These are phyloP conservation scores for Nanorana parkeri DNA, from an alignment of 2,113 vertebrate genomes.

Conservation along the genomic window DNA sequence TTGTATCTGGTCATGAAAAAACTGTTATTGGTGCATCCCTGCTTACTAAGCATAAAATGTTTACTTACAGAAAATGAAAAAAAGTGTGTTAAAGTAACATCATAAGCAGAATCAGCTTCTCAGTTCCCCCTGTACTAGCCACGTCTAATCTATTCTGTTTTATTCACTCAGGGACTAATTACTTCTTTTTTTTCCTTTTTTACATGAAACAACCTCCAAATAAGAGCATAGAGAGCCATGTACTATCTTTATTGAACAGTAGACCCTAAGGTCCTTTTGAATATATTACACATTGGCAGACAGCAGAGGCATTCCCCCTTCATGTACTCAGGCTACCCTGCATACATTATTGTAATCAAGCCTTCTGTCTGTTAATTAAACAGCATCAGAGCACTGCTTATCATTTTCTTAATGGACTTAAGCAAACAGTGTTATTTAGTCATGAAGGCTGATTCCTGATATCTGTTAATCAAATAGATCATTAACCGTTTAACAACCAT, in stretches of 20 bases:
- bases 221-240: conserved; percentile 72
- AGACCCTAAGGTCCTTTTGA: conserved; percentile 93
- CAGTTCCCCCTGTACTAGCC: conserved; percentile 62
- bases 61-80: conserved; percentile 11
- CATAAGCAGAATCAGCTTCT: conserved; percentile 17
- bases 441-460: neutral
- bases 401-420: conserved; percentile 45
- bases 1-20: too few species aligned
- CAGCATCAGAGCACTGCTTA: conserved; percentile 38
- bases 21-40: too few species aligned
- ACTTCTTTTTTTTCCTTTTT: conserved; percentile 86
- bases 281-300: conserved; percentile 81
- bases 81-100: conserved; percentile 36
- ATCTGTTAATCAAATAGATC: conserved; percentile 16
- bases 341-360: conserved; percentile 57
- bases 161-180: conserved; percentile 99
- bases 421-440: conserved; percentile 31
- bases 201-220: conserved; percentile 85
- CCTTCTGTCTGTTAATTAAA: conserved; percentile 51
- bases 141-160: conserved; percentile 82
- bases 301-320: conserved; percentile 23
- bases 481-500: conserved; percentile 28
- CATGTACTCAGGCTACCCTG: conserved; percentile 34
- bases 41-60: conserved; percentile 5
- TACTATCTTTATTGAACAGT: conserved; percentile 81